Evolutionary conservation across 2,113 vertebrate species (phyloP).

Genomic region (Sigmodon hispidus): DNA sequence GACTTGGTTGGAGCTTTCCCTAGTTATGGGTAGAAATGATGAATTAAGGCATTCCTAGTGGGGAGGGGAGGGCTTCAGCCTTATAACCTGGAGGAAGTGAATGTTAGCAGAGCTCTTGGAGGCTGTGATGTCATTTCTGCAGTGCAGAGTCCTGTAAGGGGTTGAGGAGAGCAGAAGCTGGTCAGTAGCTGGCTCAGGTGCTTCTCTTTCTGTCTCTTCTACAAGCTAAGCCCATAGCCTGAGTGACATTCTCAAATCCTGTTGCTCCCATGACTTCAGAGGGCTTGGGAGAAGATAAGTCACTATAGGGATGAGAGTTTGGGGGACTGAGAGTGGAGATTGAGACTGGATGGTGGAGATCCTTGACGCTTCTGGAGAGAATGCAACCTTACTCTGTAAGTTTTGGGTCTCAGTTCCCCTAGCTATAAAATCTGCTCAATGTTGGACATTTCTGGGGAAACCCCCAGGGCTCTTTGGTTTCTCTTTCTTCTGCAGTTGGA

Average conservation of each 20-base stretch:
- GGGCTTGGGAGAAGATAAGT: neutral
- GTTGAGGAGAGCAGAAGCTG: neutral
- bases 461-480: neutral
- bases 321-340: neutral
- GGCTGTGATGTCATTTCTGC: neutral
- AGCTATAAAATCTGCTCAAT: neutral
- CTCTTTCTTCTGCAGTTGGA: conserved; percentile 14
- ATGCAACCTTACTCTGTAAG: neutral
- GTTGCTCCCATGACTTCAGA: neutral
- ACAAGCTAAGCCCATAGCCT: neutral
- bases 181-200: neutral
- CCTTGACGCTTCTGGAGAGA: neutral
- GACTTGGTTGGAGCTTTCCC: neutral
- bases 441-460: neutral
- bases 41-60: neutral
- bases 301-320: neutral
- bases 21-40: neutral
- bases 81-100: neutral
- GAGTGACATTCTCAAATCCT: neutral
- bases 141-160: neutral
- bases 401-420: neutral
- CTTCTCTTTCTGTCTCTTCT: neutral
- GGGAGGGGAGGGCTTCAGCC: neutral
- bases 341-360: neutral
- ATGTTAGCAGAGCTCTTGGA: neutral